Base-by-base conservation (phyloP, 1,140 invertebrate species). In the Lanistes nyassanus region DNA sequence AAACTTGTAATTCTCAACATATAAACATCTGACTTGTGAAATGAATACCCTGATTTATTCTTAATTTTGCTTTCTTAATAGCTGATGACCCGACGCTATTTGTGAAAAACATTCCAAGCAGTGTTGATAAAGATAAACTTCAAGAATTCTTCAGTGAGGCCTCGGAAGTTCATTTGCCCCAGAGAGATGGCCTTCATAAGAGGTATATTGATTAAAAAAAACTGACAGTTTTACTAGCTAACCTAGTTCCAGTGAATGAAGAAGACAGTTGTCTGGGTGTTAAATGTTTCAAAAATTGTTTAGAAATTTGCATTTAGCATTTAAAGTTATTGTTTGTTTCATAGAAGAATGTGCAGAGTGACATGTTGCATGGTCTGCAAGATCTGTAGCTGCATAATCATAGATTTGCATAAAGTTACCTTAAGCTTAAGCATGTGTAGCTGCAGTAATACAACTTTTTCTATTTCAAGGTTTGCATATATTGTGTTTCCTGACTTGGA, bases 91-190 rank as follows among this genome's bases (percentile, higher is more conserved):
- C 64, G 0, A 83, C 80, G 29, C 89, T 98, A 29, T 97, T 97
- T 90, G 91, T 98, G 74, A 96, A 96, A 62, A 96, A 97, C 89
- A 90, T 97, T 74, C 95, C 95, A 21, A 94, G 94, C 79, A 92
- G 92, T 76, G 95, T 95, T 16, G 93, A 93, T 5, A 94, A 95
- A 88, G 92, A 93, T 37, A 94, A 95, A 75, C 89, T 98, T 42
- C 92, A 93, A 39, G 87, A 93, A 76, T 89, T 96, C 31, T 97
- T 97, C 66, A 70, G 78, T 36, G 76, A 77, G 31, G 74, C 79
- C 53, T 94, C 95, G 31, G 91, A 91, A 78, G 93, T 96, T 21
- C 91, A 81, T 29, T 68, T 84, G 47, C 81, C 83, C 31, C 78
- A 74, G 70, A 78, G 74, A 77, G 81, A 83, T 68, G 78, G 78